Evolutionary conservation across 2,113 vertebrate species (phyloP).

Genomic region (Hippocampus comes): DNA sequence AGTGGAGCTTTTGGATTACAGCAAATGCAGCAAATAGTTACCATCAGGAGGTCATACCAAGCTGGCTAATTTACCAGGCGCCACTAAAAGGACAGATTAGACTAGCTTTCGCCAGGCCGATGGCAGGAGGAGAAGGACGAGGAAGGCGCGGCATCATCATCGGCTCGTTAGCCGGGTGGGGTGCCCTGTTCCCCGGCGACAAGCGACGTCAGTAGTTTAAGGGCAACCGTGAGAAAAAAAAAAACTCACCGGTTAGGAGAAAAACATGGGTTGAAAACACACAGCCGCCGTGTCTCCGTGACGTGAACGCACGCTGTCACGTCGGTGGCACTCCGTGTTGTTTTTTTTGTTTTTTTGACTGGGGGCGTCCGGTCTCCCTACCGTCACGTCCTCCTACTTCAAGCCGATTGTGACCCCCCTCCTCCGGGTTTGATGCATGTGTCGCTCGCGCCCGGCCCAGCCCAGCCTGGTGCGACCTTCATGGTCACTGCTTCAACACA

Average conservation of each 20-base stretch:
- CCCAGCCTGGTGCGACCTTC: conserved; percentile 23
- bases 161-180: conserved; percentile 50
- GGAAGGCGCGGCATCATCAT: conserved; percentile 24
- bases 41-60: conserved; percentile 23
- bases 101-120: conserved; percentile 46
- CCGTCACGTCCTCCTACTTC: conserved; percentile 11
- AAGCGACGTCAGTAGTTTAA: conserved; percentile 6
- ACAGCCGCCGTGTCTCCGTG: conserved; percentile 15
- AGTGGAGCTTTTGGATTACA: conserved; percentile 34
- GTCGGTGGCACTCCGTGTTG: conserved; percentile 4
- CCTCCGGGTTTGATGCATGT: conserved; percentile 47
- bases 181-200: conserved; percentile 25
- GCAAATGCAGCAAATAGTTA: conserved; percentile 23
- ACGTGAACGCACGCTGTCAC: conserved; percentile 40
- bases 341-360: neutral
- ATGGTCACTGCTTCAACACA: conserved; percentile 43
- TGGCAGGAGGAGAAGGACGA: conserved; percentile 17
- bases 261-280: conserved; percentile 48
- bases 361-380: conserved; percentile 1
- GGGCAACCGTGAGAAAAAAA: conserved; percentile 3
- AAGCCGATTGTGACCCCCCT: conserved; percentile 24
- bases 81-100: neutral
- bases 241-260: conserved; percentile 64
- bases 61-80: conserved; percentile 40
- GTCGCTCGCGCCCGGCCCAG: conserved; percentile 33